phyloP scores from a whole-genome alignment of 2,888 invertebrate species.

The Melanchra persicariae region DNA sequence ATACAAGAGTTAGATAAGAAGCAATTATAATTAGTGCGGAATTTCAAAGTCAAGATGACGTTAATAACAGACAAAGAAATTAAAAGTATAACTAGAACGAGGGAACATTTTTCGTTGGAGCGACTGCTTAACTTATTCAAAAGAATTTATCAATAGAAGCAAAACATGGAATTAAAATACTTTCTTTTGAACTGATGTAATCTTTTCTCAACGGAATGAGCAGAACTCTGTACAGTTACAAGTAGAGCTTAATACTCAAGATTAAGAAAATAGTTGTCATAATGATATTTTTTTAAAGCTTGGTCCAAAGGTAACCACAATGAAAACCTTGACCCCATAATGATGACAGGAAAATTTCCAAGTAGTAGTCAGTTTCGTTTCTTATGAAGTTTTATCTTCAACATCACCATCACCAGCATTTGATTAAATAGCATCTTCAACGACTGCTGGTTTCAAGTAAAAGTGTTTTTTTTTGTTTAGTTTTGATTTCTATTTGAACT shows the following conservation, averaged over 20 bases:
- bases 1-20: neutral
- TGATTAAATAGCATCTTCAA: neutral
- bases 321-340: no score
- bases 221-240: neutral
- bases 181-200: constrained; percentile 43
- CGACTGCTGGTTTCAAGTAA: no score
- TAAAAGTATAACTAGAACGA: constrained; percentile 50
- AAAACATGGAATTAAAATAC: constrained; percentile 43
- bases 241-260: neutral
- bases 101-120: constrained; percentile 37
- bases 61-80: constrained; percentile 26
- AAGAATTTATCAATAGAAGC: constrained; percentile 47
- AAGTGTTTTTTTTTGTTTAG: no score
- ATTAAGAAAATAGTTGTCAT: neutral
- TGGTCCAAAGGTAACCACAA: neutral
- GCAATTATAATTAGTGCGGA: constrained; percentile 3
- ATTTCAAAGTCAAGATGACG: constrained; percentile 26
- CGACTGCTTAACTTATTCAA: constrained; percentile 19
- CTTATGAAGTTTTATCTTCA: neutral
- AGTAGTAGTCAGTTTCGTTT: no score
- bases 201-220: constrained; percentile 11
- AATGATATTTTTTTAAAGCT: neutral
- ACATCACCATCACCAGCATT: neutral
- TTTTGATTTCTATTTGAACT: no score
- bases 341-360: no score